Base-by-base conservation (phyloP, 2,113 vertebrate genomes). In the Neodon shergylaensis region DNA sequence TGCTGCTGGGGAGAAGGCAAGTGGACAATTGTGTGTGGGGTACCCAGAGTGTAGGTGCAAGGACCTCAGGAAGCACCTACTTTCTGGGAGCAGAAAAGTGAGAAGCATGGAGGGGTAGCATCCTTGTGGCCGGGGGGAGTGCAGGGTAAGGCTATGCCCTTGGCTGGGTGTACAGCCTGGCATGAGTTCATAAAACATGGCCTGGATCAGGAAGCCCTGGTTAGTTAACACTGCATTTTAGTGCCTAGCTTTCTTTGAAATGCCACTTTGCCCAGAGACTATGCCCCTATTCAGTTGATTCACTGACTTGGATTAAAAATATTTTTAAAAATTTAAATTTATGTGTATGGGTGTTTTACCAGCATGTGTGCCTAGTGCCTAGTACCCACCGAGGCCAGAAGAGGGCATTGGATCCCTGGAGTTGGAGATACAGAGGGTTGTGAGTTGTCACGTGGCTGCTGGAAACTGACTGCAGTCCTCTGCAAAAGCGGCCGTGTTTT, bases 261-360 rank as follows among this genome's bases (percentile, higher is more conserved):
- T 82, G 61, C 61, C 7, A 6, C n/a, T 82, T 92, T 73, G 39
- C 66, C 31, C 66, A 63, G 47, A 54, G 77, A 52, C 66, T 49
- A 61, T 4, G 9, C 7, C 42, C 63, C n/a, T 68, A 10, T 28
- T 39, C 0, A 58, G 21, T 39, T 58, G 26, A 5, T 84, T 63
- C 78, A 44, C 5, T 93, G 91, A 92, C 66, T 88, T 92, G 94
- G 66, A 92, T 91, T 31, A 9, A 61, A 77, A 84, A 39, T 44
- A 44, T 31, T 63, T 63, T 42, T 17, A 31, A 31, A 31, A 42
- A n/a, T 42, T 83, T 44, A 65, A 65, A 28, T 28, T 31, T 65
- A 44, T 7, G 8, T 28, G 58, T 84, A 17, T 63, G 81, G 39
- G 58, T 44, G 39, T 65, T 63, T 84, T 65, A 17, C n/a, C 39